phyloP scores from a whole-genome alignment of 2,113 vertebrate genomes.

The Perca schrenkii region DNA sequence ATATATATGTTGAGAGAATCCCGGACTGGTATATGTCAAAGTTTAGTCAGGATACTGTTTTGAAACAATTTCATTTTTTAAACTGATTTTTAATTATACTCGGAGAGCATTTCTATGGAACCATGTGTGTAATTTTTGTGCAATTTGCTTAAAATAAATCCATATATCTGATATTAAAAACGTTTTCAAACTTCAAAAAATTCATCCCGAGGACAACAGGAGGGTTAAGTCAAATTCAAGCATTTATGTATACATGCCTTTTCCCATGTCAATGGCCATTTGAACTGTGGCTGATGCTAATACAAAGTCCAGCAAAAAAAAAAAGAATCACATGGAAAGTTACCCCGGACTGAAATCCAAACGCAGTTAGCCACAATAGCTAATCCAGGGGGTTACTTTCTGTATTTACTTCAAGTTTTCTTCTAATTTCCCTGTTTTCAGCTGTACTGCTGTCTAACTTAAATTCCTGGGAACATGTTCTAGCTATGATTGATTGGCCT shows the following conservation, averaged over 20 bases:
- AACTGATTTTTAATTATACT: no score
- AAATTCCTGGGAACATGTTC: slow-evolving; percentile 33
- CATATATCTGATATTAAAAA: no score
- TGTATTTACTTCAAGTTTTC: background rate
- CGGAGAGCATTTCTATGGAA: no score
- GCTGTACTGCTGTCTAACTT: background rate
- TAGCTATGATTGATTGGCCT: slow-evolving; percentile 41
- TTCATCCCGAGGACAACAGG: no score
- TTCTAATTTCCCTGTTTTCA: background rate
- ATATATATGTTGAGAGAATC: no score
- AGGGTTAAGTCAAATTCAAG: background rate
- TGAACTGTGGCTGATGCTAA: background rate
- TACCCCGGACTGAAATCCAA: background rate
- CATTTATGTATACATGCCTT: background rate
- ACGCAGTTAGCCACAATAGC: background rate
- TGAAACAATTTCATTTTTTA: no score
- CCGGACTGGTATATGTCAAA: no score
- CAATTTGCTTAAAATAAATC: no score
- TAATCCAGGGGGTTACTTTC: background rate
- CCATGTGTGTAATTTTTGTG: no score
- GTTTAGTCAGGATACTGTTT: no score
- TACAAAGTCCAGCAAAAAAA: background rate
- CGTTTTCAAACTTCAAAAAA: no score
- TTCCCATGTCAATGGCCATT: background rate
- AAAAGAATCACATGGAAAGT: background rate